Base-by-base conservation (phyloP, 2,113 vertebrate species). In the Syrmaticus mikado region DNA sequence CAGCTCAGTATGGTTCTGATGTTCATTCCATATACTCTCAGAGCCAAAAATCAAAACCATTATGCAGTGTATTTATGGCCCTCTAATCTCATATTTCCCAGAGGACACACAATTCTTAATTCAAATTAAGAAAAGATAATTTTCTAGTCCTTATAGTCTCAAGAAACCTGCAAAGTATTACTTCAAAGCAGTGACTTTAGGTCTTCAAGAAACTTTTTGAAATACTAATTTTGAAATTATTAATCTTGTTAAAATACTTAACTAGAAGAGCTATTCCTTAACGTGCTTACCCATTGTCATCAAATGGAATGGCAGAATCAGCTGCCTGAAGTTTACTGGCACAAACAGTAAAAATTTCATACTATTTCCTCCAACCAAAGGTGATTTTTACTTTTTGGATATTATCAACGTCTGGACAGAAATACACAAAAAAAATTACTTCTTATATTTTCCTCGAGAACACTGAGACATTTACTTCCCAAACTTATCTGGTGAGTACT, bases 241-340 rank as follows among this genome's bases (percentile, higher is more conserved):
- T 62, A 0, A 82, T 52, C 67, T 40, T 41, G n/a, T 67, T 68
- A 64, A 24, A 67, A 60, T 1, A 0, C 36, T 81, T 60, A 25
- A 64, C 34, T 81, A 50, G 24, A 82, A 19, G 32, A 61, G 62
- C 60, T 72, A 19, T 48, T 30, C 55, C 40, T 20, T 48, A 5
- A 0, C 3, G 6, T 25, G 5, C 38, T 87, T 52, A 78, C n/a
- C 60, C 15, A 16, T 0, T 55, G 32, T 32, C 32, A 38, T 1
- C 12, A 50, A 65, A 78, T 22, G 17, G 36, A 57, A 48, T 1
- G 3, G 36, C 45, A 90, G 75, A 77, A 81, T 41, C 77, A 87
- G 41, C n/a, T 28, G 4, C 22, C 70, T 71, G 20, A 87, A 45
- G 40, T 0, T 27, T 19, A 32, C 0, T 81, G n/a, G 38, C 58